A percentile compares a stretch with the other conserved stretches of the same genome.
Conservation (phyloP, 2,888 invertebrate genomes). For the Xestia sexstrigata region DNA sequence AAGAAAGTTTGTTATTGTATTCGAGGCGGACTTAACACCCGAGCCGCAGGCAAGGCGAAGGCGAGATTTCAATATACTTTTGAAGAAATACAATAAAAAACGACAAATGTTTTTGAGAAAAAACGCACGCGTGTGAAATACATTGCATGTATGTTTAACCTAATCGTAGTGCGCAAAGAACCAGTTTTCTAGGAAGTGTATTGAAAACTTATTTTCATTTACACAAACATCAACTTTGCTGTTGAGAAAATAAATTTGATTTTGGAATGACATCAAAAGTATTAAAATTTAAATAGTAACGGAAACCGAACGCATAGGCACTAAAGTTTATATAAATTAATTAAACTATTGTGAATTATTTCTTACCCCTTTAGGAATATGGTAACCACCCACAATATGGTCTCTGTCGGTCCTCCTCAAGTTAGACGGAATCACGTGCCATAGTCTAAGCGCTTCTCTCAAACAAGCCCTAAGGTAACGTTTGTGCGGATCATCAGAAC, state of each 20-base stretch:
- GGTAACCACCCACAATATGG: conserved; percentile 83
- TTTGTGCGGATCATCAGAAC: conserved; percentile 71
- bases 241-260: neutral
- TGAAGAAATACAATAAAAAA: too few relatives aligned
- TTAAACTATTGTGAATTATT: neutral
- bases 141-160: too few relatives aligned
- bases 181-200: too few relatives aligned
- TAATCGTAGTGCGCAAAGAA: too few relatives aligned
- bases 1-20: too few relatives aligned
- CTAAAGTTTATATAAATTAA: neutral
- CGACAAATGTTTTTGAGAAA: too few relatives aligned
- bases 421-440: conserved; percentile 82
- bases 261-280: neutral
- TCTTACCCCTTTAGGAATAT: conserved; percentile 85
- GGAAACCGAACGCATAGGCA: neutral
- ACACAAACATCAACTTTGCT: neutral
- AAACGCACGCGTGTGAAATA: too few relatives aligned
- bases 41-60: too few relatives aligned
- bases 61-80: too few relatives aligned
- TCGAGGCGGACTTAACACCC: too few relatives aligned
- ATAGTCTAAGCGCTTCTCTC: conserved; percentile 91
- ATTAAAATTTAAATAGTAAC: neutral
- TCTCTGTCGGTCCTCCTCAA: conserved; percentile 82
- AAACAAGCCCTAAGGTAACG: conserved; percentile 91
- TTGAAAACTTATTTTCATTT: neutral